Percentiles rank a stretch among this genome's conserved stretches.
These are phyloP conservation scores for Triplophysa rosa DNA, from an alignment of 2,113 vertebrate species.

Conservation along the genomic window DNA sequence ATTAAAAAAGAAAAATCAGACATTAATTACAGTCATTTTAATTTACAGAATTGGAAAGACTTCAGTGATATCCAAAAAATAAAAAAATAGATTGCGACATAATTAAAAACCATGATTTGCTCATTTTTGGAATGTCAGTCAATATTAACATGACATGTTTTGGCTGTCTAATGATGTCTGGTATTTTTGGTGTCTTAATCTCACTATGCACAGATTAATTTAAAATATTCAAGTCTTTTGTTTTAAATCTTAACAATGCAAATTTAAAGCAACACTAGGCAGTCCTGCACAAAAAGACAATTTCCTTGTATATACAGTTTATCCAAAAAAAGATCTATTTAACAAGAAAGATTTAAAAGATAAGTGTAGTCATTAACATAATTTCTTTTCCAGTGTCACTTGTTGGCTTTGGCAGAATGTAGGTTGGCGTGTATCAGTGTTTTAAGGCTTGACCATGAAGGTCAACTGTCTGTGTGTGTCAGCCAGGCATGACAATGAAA, in stretches of 20 bases:
- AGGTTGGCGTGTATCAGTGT: constrained; percentile 8
- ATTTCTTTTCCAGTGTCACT: not conserved
- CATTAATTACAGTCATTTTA: not conserved
- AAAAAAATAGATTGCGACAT: no score
- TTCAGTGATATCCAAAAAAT: not conserved
- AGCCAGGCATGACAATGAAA: constrained; percentile 22
- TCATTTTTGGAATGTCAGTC: constrained; percentile 11
- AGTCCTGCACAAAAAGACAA: no score
- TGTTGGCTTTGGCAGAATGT: constrained; percentile 24
- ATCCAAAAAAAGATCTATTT: no score
- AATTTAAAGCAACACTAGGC: not conserved
- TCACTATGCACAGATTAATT: not conserved
- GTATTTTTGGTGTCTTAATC: not conserved
- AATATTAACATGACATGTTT: not conserved
- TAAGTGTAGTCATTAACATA: not conserved
- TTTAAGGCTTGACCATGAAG: constrained; percentile 33
- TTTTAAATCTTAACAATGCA: no score
- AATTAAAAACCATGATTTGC: not conserved
- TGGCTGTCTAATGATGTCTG: not conserved
- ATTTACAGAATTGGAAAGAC: not conserved
- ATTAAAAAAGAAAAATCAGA: not conserved
- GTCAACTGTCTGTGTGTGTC: constrained; percentile 44
- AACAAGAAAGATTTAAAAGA: not conserved
- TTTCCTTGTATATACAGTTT: no score
- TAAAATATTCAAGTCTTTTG: not conserved